Percentiles rank a stretch among this genome's conserved stretches.
phyloP scores from a whole-genome alignment of 2,113 vertebrate genomes.

The Nerophis ophidion region DNA sequence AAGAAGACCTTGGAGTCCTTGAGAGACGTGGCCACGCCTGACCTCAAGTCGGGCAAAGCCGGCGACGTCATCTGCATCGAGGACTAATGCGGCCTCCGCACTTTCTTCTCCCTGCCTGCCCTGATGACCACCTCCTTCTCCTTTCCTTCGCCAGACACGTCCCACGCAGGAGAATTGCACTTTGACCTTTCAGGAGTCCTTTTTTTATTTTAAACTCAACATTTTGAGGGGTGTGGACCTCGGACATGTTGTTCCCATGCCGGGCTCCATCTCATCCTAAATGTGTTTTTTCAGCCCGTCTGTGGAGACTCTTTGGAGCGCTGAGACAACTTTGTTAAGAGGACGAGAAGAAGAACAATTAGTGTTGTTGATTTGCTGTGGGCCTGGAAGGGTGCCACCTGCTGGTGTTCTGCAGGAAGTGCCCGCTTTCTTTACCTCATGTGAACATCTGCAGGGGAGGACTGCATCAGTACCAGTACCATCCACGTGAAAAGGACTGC shows the following conservation, averaged over 20 bases:
- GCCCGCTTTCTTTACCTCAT: conserved; percentile 61
- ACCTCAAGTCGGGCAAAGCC: conserved; percentile 68
- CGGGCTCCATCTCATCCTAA: background rate
- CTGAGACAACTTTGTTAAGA: background rate
- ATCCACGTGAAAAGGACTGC: no score
- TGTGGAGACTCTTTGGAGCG: background rate
- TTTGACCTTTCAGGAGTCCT: conserved; percentile 59
- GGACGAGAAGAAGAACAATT: conserved; percentile 24
- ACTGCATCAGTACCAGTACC: no score
- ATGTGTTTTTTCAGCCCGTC: conserved; percentile 1
- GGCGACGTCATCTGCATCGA: conserved; percentile 72
- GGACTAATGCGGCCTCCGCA: conserved; percentile 56
- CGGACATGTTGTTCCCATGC: conserved; percentile 25
- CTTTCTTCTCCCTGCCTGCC: conserved; percentile 26
- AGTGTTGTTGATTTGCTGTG: conserved; percentile 49
- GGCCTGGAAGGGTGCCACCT: conserved; percentile 54
- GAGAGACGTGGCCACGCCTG: conserved; percentile 69
- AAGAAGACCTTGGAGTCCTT: conserved; percentile 68
- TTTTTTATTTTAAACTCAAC: conserved; percentile 39
- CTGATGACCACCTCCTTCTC: conserved; percentile 4
- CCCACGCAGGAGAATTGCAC: conserved; percentile 67
- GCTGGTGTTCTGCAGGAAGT: conserved; percentile 37
- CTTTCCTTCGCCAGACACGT: background rate
- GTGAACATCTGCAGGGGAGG: conserved; percentile 23
- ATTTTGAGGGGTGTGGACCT: conserved; percentile 49